Evolutionary conservation across 2,113 vertebrate genomes (phyloP), one percentile per base, ranked within the genome.

Genomic region (Eulacestoma nigropectus): DNA sequence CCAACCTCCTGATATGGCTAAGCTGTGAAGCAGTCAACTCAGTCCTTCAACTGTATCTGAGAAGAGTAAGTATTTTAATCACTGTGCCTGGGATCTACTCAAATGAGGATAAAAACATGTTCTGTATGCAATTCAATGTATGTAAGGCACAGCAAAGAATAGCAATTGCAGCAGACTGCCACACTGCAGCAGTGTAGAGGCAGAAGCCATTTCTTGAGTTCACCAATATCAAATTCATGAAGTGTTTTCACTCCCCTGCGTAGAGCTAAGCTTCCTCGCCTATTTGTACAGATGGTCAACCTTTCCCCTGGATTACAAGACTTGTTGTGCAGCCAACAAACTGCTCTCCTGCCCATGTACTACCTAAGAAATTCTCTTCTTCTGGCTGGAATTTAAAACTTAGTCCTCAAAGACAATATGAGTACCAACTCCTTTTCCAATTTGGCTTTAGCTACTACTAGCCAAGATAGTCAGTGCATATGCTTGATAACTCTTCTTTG

Each of bases 201-300:
- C 35, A 89, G 39, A 83, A 96, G 62, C 39, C 3, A 59, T 46
- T 88, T 86, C 72, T 46, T 62, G 46, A 84, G 67, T 57, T 92
- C 67, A 92, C 39, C 67, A 78, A 17, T 44, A 92, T 74, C 23
- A 47, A 44, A 93, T 72, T 78, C 44, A 81, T 84, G 44, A 89
- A 70, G 46, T 22, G 47, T 56, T 92, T 72, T 0, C 13, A 55
- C 41, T 97, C 93, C 76, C 89, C 18, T 52, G 84, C 2, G n/a
- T 2, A 46, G 59, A 86, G 64, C 73, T 89, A 63, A 84, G 86
- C 87, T 87, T 93, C 87, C 73, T 75, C 2, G 2, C 72, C 77
- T 92, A 72, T 91, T 91, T 95, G 91, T 84, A 89, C 95, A 97
- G 95, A 95, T 96, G 96, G 95, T 41, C 87, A 92, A 72, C 89